Evolutionary conservation across 2,113 vertebrate genomes (phyloP), one percentile per base, ranked within the genome.

Genomic region (Pterocles burchelli): DNA sequence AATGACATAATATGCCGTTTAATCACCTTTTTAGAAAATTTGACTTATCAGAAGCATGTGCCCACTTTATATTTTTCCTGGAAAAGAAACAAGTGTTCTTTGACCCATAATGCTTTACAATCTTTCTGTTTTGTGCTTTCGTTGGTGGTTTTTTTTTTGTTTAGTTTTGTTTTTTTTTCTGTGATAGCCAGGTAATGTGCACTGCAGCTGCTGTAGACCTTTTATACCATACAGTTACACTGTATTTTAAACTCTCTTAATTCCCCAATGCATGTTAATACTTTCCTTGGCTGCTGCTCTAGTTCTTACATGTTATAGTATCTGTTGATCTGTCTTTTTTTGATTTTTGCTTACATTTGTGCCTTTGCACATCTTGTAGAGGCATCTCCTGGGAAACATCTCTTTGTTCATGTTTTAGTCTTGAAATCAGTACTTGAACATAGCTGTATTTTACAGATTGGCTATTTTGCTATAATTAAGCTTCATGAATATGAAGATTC

Each of bases 401-500:
- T 93, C 96, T 97, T 97, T 97, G 96, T 97, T 97, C 96, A 12
- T 88, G 73, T 90, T 97, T 97, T 96, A 97, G 89, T 97, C 95
- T 97, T 94, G 94, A 97, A 98, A 97, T 97, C 94, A 85, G 54
- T 92, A 61, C 93, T 97, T 96, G 92, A 95, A 88, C 3, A 43
- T 94, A 83, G 92, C 88, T 71, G 43, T 84, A 93, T 78, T 98
- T 97, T 98, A 98, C 98, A 98, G 97, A 98, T 97, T 97, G 98
- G 93, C 94, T 97, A 97, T 98, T 98, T 98, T 97, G 95, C 96
- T 97, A 71, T 98, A 97, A 98, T 98, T 98, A 98, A 97, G 94
- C 95, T 95, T 98, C 97, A 98, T 98, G 96, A 98, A 98, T 98
- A 98, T 98, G 98, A 98, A 98, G 96, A 97, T 95, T 93, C 87